Evolutionary conservation across 2,113 vertebrate genomes (phyloP).

Genomic region (Campylorhamphus procurvoides): DNA sequence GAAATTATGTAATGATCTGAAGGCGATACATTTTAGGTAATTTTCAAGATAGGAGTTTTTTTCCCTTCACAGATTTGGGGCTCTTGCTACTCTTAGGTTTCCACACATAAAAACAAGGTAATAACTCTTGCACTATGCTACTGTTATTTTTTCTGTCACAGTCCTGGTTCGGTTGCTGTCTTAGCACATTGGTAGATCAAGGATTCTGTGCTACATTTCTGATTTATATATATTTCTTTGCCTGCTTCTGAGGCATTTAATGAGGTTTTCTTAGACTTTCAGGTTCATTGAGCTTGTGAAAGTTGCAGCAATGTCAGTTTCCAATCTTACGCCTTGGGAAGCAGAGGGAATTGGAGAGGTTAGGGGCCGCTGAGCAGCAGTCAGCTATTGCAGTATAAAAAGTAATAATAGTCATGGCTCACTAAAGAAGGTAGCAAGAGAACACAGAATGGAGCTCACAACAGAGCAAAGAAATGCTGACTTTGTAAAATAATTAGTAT

Average conservation of each 20-base stretch:
- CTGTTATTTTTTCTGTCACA: neutral
- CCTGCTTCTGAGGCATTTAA: constrained; percentile 40
- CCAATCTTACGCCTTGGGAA: constrained; percentile 54
- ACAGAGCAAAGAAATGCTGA: constrained; percentile 40
- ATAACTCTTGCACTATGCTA: neutral
- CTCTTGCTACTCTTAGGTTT: neutral
- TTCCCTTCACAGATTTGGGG: neutral
- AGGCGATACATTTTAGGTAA: neutral
- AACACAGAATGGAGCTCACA: constrained; percentile 47
- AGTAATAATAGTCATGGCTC: constrained; percentile 47
- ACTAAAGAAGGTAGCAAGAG: constrained; percentile 26
- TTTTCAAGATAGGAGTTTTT: neutral
- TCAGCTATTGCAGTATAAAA: constrained; percentile 51
- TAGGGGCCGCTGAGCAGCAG: constrained; percentile 56
- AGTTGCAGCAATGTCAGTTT: constrained; percentile 60
- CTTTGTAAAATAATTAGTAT: constrained; percentile 37
- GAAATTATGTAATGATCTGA: neutral
- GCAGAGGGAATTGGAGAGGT: constrained; percentile 52
- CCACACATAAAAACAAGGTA: neutral
- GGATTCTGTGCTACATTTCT: neutral
- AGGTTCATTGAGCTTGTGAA: constrained; percentile 62
- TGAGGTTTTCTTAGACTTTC: constrained; percentile 62
- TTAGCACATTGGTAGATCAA: neutral
- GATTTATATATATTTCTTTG: neutral
- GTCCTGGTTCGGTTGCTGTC: neutral